These are phyloP conservation scores for Egretta garzetta DNA, from an alignment of 2,113 vertebrate genomes.

Conservation along the genomic window DNA sequence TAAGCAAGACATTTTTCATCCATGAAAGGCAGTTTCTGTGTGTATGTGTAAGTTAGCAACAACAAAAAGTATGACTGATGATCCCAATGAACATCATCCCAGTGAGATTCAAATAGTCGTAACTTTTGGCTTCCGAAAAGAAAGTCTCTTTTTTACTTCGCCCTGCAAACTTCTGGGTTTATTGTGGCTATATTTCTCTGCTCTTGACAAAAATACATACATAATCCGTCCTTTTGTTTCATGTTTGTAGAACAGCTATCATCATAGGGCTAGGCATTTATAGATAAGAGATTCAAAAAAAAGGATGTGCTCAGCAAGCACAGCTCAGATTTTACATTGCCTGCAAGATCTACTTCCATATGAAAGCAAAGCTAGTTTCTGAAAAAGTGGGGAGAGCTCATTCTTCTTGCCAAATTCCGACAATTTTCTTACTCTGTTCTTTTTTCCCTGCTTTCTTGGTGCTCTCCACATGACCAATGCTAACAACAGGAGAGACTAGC, in stretches of 20 bases:
- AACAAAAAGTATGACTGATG: slow-evolving; percentile 33
- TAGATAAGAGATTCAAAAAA: neutral
- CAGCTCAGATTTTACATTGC: neutral
- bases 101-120: neutral
- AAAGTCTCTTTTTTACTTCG: neutral
- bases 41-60: slow-evolving; percentile 26
- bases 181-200: neutral
- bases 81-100: neutral
- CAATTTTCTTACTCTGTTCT: neutral
- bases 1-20: slow-evolving; percentile 65
- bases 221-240: neutral
- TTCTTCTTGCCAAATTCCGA: neutral
- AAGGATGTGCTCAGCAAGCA: neutral
- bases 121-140: slow-evolving; percentile 17
- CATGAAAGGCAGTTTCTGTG: slow-evolving; percentile 52
- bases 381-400: neutral
- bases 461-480: neutral
- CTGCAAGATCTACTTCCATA: neutral
- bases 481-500: neutral
- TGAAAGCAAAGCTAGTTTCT: neutral
- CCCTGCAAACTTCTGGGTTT: neutral
- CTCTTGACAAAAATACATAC: neutral
- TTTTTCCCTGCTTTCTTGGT: neutral
- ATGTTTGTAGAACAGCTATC: neutral
- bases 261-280: neutral